A percentile compares a stretch with the other conserved stretches of the same genome.
These are phyloP conservation scores for Deroplatys truncata DNA, from an alignment of 2,888 invertebrate genomes.

Conservation along the genomic window DNA sequence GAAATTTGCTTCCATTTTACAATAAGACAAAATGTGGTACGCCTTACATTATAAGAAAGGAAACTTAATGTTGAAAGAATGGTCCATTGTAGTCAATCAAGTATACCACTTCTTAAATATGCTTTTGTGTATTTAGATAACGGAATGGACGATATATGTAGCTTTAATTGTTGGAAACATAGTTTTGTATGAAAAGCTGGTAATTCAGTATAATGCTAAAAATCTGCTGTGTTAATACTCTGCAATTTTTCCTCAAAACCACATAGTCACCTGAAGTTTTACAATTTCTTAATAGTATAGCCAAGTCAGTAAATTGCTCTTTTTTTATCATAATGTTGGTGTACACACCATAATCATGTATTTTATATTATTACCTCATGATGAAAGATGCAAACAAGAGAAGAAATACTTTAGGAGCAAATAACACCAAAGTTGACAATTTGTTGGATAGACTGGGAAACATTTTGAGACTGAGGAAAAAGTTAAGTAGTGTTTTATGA, in stretches of 20 bases:
- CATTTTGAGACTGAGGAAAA: slow-evolving; percentile 11
- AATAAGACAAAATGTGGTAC: slow-evolving; percentile 6
- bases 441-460: slow-evolving; percentile 5
- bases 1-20: slow-evolving; percentile 7
- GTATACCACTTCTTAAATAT: background rate
- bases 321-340: background rate
- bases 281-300: background rate
- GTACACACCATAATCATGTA: background rate
- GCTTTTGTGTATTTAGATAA: slow-evolving; percentile 12
- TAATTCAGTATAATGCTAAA: background rate
- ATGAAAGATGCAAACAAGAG: background rate
- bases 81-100: slow-evolving; percentile 7
- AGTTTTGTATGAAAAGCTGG: background rate
- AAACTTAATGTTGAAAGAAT: background rate
- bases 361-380: slow-evolving; percentile 5
- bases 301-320: background rate
- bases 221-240: background rate
- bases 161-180: slow-evolving; percentile 6
- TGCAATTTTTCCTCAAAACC: background rate
- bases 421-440: slow-evolving; percentile 12
- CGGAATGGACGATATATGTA: background rate
- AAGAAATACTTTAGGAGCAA: background rate
- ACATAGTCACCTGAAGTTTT: background rate
- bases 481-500: background rate
- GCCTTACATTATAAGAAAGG: background rate